Evolutionary conservation across 1,140 invertebrate species (phyloP).

Genomic region (Sarcophaga bullata): DNA sequence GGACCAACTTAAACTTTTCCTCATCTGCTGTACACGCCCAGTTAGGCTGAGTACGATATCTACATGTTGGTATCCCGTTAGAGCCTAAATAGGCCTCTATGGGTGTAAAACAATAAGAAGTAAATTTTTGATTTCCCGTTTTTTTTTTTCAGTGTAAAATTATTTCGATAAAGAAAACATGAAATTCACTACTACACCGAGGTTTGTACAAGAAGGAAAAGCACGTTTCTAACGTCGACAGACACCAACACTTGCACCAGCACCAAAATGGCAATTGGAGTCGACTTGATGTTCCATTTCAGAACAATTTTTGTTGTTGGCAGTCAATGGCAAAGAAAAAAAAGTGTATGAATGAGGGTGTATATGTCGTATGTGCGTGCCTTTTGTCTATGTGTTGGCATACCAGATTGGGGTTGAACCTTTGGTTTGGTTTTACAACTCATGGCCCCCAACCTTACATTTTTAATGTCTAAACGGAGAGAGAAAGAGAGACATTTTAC

Average conservation of each 20-base stretch:
- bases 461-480: not conserved
- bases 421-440: not conserved
- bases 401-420: slow-evolving; percentile 36
- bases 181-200: too few species aligned
- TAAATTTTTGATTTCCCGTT: too few species aligned
- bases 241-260: too few species aligned
- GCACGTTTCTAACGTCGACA: too few species aligned
- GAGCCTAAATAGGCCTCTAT: too few species aligned
- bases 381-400: slow-evolving; percentile 26
- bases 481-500: slow-evolving; percentile 17
- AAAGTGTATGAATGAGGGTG: not conserved
- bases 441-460: not conserved
- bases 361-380: not conserved
- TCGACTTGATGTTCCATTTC: not conserved
- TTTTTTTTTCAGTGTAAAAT: not conserved
- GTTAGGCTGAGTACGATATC: too few species aligned
- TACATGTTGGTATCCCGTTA: too few species aligned
- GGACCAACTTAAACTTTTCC: too few species aligned
- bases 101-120: too few species aligned
- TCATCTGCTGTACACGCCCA: too few species aligned
- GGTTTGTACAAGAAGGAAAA: too few species aligned
- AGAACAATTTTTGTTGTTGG: not conserved
- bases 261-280: not conserved
- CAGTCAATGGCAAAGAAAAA: not conserved
- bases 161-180: too few species aligned